Base-by-base conservation (phyloP, 2,888 invertebrate genomes). In the Netelia melanura region DNA sequence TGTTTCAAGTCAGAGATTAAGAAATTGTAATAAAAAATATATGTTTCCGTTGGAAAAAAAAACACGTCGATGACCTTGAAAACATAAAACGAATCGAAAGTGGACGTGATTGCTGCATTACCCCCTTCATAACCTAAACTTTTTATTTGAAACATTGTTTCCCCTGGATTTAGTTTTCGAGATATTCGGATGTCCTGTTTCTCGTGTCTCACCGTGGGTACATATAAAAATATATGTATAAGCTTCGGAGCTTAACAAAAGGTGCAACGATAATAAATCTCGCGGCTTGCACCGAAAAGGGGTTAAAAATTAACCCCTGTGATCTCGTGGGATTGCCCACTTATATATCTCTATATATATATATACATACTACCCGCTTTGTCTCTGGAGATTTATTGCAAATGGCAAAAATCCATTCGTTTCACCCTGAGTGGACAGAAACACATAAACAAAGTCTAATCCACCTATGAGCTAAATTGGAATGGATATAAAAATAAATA, bases 191-290 rank as follows among this genome's bases (percentile, higher is more conserved):
- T 3, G 6, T 52, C 5, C 52, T 25, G 70, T 62, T 44, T 38
- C 11, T 38, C 70, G 52, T 62, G 48, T 61, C 61, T 61, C 21
- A 52, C 38, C n/a, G 52, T 38, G 30, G 52, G 44, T 30, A 38
- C 30, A 64, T 30, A 38, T 38, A 48, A 0, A 70, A 58, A 82
- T 68, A 81, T 54, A 61, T 70, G 83, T 79, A 62, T 83, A 79
- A 83, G 77, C 74, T 75, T 75, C 68, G 83, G 77, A 83, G 88
- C 89, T 90, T 89, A 90, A 90, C 88, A 90, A 91, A 89, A 88
- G 87, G 77, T 84, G 71, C 86, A 81, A 81, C 74, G 74, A 83
- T 89, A 87, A 91, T 92, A 91, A 91, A 92, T 92, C 91, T 91
- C 75, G 54, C 30, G 83, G 77, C 91, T 91, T 64, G 68, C 64